phyloP scores from a whole-genome alignment of 2,888 invertebrate species.

The Papilio elwesi region DNA sequence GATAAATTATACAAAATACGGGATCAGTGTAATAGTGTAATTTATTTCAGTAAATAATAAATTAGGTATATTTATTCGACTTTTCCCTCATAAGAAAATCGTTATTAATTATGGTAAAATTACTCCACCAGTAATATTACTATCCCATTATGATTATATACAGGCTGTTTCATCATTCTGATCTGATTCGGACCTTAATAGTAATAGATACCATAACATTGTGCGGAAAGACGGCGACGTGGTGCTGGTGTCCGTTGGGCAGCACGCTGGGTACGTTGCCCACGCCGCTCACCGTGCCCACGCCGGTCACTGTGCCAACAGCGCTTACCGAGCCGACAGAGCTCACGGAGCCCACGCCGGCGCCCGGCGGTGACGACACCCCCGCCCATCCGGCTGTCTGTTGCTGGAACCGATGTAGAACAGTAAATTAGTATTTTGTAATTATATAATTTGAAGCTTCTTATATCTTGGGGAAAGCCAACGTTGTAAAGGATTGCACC shows the following conservation, averaged over 20 bases:
- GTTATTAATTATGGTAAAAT: no score
- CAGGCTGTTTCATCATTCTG: neutral
- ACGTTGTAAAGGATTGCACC: no score
- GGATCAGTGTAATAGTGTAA: no score
- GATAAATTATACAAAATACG: no score
- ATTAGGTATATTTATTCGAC: no score
- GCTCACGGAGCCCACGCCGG: slow-evolving; percentile 53
- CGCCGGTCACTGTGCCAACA: slow-evolving; percentile 61
- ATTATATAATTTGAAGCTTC: neutral
- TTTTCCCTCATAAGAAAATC: no score
- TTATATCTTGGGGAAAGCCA: no score
- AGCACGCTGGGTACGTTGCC: slow-evolving; percentile 74
- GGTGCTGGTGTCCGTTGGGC: slow-evolving; percentile 73
- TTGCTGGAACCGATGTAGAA: slow-evolving; percentile 57
- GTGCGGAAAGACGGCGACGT: slow-evolving; percentile 76
- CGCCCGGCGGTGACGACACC: slow-evolving; percentile 80
- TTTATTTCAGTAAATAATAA: no score
- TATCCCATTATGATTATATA: neutral
- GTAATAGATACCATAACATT: slow-evolving; percentile 80
- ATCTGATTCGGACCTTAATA: no score
- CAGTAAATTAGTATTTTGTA: neutral
- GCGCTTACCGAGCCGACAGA: slow-evolving; percentile 46
- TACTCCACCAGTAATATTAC: no score
- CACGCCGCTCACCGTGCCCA: slow-evolving; percentile 84
- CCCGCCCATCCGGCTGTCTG: slow-evolving; percentile 82